These are phyloP conservation scores for Eueides isabella DNA, from an alignment of 1,140 invertebrate species.

Conservation along the genomic window DNA sequence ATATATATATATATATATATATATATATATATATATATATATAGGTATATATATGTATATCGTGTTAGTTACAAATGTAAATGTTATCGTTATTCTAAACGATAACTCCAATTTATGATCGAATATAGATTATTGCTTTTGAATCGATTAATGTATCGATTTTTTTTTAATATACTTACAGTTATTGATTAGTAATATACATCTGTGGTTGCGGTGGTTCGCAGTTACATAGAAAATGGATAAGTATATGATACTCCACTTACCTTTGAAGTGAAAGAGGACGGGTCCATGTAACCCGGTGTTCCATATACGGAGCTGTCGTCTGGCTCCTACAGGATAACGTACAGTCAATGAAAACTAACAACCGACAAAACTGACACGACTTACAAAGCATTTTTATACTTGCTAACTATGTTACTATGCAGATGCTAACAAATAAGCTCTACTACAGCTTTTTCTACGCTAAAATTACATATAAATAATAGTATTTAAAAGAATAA, in stretches of 20 bases:
- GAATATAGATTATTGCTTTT: too few species aligned
- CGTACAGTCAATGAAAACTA: background rate
- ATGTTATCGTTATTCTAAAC: too few species aligned
- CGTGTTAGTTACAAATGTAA: too few species aligned
- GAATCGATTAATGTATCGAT: background rate
- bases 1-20: too few species aligned
- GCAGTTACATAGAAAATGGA: background rate
- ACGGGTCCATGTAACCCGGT: conserved; percentile 95
- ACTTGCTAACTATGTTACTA: background rate
- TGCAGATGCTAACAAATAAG: background rate
- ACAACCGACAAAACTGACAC: background rate
- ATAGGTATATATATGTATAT: too few species aligned
- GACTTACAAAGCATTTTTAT: background rate
- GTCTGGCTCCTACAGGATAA: conserved; percentile 82
- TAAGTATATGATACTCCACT: background rate
- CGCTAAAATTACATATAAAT: too few species aligned
- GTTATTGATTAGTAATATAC: background rate
- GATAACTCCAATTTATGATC: too few species aligned
- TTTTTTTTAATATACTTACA: background rate
- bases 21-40: too few species aligned
- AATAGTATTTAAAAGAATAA: background rate
- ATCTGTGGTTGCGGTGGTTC: too few species aligned
- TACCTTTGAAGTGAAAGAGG: conserved; percentile 86
- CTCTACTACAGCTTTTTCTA: background rate
- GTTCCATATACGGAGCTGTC: conserved; percentile 89